Evolutionary conservation across 2,888 invertebrate genomes (phyloP).

Genomic region (Nemoura dubitans): DNA sequence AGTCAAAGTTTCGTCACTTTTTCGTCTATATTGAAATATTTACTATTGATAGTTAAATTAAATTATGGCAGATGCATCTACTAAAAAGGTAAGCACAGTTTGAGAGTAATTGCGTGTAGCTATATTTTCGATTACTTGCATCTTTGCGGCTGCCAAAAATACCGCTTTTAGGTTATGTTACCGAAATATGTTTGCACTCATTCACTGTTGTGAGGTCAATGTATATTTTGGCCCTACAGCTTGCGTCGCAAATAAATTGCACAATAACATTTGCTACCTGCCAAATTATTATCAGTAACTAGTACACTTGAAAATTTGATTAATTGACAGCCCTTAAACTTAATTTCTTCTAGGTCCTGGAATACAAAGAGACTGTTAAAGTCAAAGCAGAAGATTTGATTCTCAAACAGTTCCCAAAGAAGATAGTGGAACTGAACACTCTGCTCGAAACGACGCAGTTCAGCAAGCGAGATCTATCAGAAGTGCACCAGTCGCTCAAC

Average conservation of each 20-base stretch:
- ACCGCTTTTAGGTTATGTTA: slow-evolving; percentile 10
- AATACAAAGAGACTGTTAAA: slow-evolving; percentile 89
- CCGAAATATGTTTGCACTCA: background rate
- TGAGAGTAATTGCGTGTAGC: background rate
- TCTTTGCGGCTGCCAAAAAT: background rate
- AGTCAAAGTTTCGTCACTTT: background rate
- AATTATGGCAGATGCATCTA: slow-evolving; percentile 48
- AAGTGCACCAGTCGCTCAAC: slow-evolving; percentile 84
- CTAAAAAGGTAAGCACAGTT: slow-evolving; percentile 44
- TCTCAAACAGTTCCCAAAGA: slow-evolving; percentile 90
- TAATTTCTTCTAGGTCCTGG: slow-evolving; percentile 79
- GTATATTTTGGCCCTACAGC: background rate
- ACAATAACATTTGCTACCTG: background rate
- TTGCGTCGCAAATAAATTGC: background rate
- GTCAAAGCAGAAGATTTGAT: slow-evolving; percentile 89
- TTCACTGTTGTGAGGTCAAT: background rate
- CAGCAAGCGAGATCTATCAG: slow-evolving; percentile 77
- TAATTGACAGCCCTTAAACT: too few species aligned
- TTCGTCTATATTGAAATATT: background rate
- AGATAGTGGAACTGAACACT: slow-evolving; percentile 90
- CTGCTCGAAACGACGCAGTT: slow-evolving; percentile 85
- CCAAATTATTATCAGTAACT: background rate
- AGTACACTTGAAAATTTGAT: background rate
- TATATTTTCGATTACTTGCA: background rate
- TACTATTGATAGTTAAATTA: slow-evolving; percentile 28